Conservation (phyloP, 2,113 vertebrate genomes). For the Otis tarda region DNA sequence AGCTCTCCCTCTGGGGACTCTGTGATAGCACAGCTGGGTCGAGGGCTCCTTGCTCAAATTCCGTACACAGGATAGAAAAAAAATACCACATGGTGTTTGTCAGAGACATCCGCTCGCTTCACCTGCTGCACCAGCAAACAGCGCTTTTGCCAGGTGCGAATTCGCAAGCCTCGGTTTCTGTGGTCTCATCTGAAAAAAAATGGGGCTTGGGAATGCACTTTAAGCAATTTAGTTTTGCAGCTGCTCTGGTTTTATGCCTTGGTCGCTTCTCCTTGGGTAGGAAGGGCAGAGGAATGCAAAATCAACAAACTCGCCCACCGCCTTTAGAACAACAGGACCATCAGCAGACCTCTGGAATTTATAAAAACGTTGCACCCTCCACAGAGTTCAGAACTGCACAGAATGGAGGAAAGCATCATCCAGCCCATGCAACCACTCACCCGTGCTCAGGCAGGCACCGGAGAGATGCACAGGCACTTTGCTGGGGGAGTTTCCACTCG, state of each 20-base stretch:
- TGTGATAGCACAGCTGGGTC: background rate
- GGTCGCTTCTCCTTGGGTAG: background rate
- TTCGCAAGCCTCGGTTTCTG: background rate
- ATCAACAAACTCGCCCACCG: background rate
- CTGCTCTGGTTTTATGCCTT: background rate
- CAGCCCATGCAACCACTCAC: background rate
- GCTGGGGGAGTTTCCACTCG: accelerated
- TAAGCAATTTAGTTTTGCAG: background rate
- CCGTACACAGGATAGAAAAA: background rate
- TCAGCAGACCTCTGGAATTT: background rate
- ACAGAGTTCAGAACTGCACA: accelerated
- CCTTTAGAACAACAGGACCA: background rate
- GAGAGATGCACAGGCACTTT: background rate
- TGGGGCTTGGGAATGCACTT: background rate
- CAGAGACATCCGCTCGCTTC: background rate
- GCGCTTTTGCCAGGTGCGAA: background rate
- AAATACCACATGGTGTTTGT: background rate
- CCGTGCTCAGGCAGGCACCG: background rate
- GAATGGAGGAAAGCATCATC: background rate
- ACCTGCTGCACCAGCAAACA: background rate
- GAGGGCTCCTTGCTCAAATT: background rate
- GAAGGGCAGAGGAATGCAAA: background rate
- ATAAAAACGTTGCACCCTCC: background rate
- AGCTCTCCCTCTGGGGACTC: background rate
- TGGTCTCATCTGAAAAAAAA: background rate